Percentiles rank a stretch among this genome's conserved stretches.
These are phyloP conservation scores for Epicauta chinensis DNA, from an alignment of 1,140 invertebrate genomes.

Conservation along the genomic window DNA sequence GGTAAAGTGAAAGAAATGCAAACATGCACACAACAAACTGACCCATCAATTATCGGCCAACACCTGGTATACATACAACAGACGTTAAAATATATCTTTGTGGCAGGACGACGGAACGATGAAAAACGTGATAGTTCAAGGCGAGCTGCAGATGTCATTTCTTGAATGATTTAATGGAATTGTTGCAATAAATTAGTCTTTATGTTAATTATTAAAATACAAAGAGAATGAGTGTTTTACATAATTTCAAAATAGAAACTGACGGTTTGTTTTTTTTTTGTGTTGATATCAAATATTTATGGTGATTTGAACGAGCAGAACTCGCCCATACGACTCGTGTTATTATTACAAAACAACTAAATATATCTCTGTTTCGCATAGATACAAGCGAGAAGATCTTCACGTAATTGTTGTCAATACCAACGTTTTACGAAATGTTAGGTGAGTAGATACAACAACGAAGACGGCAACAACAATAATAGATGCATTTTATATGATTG, in stretches of 20 bases:
- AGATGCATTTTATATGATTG: constrained; percentile 8
- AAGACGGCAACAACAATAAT: constrained; percentile 11
- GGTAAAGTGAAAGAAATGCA: constrained; percentile 11
- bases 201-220: constrained; percentile 16
- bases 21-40: constrained; percentile 24
- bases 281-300: too few species aligned
- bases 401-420: too few species aligned
- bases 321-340: too few species aligned
- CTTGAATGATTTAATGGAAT: constrained; percentile 31
- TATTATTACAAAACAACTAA: too few species aligned
- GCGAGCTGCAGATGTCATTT: constrained; percentile 32
- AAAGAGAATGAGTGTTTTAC: too few species aligned
- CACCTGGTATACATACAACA: constrained; percentile 27
- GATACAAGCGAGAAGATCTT: too few species aligned
- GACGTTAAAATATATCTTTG: background rate
- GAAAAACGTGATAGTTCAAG: constrained; percentile 37
- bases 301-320: too few species aligned
- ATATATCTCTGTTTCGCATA: too few species aligned
- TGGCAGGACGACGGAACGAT: constrained; percentile 12
- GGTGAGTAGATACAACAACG: too few species aligned
- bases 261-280: too few species aligned
- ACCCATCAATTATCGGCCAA: constrained; percentile 29
- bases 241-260: too few species aligned
- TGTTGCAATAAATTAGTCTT: constrained; percentile 25
- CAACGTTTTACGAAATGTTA: too few species aligned